Evolutionary conservation across 2,888 invertebrate species (phyloP).

Genomic region (Drosophila hamatofila): DNA sequence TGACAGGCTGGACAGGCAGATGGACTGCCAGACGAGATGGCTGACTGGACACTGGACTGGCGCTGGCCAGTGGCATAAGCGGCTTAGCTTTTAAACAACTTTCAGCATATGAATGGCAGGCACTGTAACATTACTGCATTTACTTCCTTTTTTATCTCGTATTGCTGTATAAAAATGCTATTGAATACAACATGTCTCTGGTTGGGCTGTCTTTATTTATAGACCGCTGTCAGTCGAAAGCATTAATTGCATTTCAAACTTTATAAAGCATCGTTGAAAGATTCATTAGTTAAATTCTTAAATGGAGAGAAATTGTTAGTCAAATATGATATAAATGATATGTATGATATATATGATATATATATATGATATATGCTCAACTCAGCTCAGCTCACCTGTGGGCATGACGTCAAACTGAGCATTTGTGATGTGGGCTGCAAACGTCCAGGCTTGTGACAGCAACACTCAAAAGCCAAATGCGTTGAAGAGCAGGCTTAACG

Average conservation of each 20-base stretch:
- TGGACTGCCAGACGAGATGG: slow-evolving; percentile 29
- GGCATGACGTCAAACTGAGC: slow-evolving; percentile 47
- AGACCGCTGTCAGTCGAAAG: neutral
- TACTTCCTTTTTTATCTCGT: neutral
- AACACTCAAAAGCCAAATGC: slow-evolving; percentile 58
- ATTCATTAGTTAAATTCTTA: neutral
- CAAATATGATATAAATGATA: too few species aligned
- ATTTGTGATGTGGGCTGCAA: slow-evolving; percentile 36
- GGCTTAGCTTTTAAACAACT: slow-evolving; percentile 74
- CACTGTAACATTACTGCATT: slow-evolving; percentile 28
- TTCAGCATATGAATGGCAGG: slow-evolving; percentile 44
- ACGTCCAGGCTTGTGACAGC: slow-evolving; percentile 60
- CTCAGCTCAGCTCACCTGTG: slow-evolving; percentile 2
- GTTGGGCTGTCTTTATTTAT: slow-evolving; percentile 33
- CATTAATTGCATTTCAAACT: slow-evolving; percentile 8
- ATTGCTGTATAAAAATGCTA: slow-evolving; percentile 18
- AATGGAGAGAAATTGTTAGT: neutral
- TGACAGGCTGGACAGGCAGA: slow-evolving; percentile 31
- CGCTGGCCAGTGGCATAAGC: slow-evolving; percentile 53
- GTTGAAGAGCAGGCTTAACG: slow-evolving; percentile 62
- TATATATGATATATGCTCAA: too few species aligned
- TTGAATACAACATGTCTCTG: slow-evolving; percentile 27
- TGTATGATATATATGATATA: too few species aligned
- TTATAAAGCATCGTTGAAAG: neutral
- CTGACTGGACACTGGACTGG: slow-evolving; percentile 25